Percentiles rank a stretch among this genome's conserved stretches.
Conservation (phyloP, 2,797 vertebrate species). For the Australoheros facetus region DNA sequence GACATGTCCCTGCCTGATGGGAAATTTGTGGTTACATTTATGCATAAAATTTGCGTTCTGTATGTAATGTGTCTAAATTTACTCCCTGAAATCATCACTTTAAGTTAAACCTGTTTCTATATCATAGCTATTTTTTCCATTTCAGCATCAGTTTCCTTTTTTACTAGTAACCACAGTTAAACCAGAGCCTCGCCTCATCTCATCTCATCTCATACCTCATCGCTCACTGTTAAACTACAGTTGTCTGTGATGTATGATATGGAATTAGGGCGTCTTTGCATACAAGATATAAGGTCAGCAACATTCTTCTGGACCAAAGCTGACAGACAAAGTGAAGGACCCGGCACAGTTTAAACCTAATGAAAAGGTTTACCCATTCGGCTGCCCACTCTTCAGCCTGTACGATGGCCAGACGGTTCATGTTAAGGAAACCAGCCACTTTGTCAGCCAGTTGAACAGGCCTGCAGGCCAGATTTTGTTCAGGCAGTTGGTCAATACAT, state of each 20-base stretch:
- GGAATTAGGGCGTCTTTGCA: conserved; percentile 64
- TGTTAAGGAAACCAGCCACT: background rate
- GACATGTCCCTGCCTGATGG: no score
- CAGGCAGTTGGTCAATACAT: conserved; percentile 25
- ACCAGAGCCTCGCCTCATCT: conserved; percentile 21
- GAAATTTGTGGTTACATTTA: background rate
- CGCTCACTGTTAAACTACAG: conserved; percentile 39
- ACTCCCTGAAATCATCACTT: background rate
- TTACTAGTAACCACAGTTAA: conserved; percentile 21
- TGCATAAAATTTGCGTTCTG: background rate
- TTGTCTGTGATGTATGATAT: conserved; percentile 42
- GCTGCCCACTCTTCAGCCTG: background rate
- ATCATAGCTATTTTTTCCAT: background rate
- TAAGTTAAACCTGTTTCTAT: background rate
- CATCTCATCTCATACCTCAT: conserved; percentile 14
- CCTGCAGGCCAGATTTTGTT: conserved; percentile 1
- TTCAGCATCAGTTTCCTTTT: background rate
- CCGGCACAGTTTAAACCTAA: conserved; percentile 37
- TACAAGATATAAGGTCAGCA: conserved; percentile 51
- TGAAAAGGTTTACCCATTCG: conserved; percentile 31
- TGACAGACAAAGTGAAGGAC: conserved; percentile 41
- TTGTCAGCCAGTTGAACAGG: conserved; percentile 7
- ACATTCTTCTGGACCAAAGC: conserved; percentile 49
- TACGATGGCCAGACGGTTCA: background rate
- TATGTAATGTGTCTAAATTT: background rate